These are phyloP conservation scores for Lamellibrachia luymesi DNA, from an alignment of 1,140 invertebrate genomes.

Conservation along the genomic window DNA sequence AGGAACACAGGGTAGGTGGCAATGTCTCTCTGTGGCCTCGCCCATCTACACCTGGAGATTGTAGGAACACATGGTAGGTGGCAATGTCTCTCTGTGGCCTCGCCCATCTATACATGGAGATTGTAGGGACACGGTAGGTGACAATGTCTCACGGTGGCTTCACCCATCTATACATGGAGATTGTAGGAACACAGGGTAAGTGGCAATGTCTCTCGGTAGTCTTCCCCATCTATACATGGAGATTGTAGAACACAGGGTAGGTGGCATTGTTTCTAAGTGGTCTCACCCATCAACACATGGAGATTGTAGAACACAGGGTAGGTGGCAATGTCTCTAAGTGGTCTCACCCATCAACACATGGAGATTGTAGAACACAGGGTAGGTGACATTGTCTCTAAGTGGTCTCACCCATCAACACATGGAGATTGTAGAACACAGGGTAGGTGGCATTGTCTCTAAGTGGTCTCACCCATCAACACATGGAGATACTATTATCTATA, in stretches of 20 bases:
- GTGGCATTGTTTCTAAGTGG: background rate
- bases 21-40: background rate
- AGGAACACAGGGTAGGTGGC: constrained; percentile 48
- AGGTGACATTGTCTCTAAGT: background rate
- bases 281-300: background rate
- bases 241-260: background rate
- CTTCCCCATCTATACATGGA: background rate
- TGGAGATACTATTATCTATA: background rate
- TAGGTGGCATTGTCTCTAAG: background rate
- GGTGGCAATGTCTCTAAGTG: background rate
- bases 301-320: background rate
- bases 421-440: background rate
- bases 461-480: background rate
- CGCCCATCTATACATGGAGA: background rate
- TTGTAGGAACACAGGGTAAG: background rate
- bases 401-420: background rate
- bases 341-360: background rate
- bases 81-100: background rate
- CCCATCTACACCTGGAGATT: background rate
- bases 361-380: background rate
- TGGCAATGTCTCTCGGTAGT: background rate
- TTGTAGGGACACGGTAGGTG: background rate
- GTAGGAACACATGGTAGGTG: background rate
- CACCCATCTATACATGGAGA: background rate
- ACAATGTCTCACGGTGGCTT: background rate